phyloP scores from a whole-genome alignment of 2,113 vertebrate species.

The Neogobius melanostomus region DNA sequence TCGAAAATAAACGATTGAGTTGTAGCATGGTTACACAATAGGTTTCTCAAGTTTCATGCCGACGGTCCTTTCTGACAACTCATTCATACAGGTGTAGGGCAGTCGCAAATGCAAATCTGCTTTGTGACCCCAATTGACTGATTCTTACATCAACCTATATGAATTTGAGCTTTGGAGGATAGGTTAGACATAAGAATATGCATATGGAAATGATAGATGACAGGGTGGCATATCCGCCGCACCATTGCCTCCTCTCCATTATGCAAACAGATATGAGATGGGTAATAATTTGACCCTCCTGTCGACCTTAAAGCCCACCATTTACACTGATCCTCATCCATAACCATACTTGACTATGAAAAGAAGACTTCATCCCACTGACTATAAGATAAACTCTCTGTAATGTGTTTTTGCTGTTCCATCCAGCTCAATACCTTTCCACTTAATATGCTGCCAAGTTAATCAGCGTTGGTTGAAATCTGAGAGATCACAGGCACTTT shows the following conservation, averaged over 20 bases:
- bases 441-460: constrained; percentile 76
- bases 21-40: too few relatives aligned
- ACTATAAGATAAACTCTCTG: constrained; percentile 51
- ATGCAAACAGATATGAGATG: constrained; percentile 50
- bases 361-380: constrained; percentile 33
- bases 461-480: constrained; percentile 73
- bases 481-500: constrained; percentile 71
- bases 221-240: constrained; percentile 12
- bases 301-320: constrained; percentile 61
- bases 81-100: not conserved
- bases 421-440: constrained; percentile 69
- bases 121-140: not conserved
- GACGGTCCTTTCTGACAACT: not conserved
- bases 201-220: constrained; percentile 14
- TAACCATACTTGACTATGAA: constrained; percentile 59
- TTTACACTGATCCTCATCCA: constrained; percentile 51
- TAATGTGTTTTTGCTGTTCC: constrained; percentile 46
- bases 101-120: not conserved
- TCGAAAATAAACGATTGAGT: not conserved
- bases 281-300: constrained; percentile 52
- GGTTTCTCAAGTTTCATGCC: not conserved
- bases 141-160: not conserved
- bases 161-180: not conserved
- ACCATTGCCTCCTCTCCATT: constrained; percentile 24
- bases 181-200: not conserved